Conservation (phyloP, 2,888 invertebrate genomes). For the Leucoma salicis region DNA sequence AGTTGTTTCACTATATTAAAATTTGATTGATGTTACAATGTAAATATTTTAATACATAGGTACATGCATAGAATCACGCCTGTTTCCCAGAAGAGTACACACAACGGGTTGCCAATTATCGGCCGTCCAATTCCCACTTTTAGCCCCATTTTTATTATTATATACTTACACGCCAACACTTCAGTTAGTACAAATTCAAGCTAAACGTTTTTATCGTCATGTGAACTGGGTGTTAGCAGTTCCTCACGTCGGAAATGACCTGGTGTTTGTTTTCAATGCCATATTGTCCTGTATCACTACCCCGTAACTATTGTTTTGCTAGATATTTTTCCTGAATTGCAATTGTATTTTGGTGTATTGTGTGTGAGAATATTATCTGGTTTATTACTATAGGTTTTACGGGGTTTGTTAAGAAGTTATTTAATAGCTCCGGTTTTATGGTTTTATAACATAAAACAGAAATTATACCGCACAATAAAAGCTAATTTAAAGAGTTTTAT, state of each 20-base stretch:
- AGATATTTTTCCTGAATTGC: conserved; percentile 17
- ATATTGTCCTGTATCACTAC: conserved; percentile 25
- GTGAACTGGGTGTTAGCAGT: conserved; percentile 21
- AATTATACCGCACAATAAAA: background rate
- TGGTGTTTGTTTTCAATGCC: conserved; percentile 7
- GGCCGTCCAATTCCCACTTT: too few relatives aligned
- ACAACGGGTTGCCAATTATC: too few relatives aligned
- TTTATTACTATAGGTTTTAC: background rate
- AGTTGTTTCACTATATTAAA: too few relatives aligned
- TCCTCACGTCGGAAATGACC: conserved; percentile 16
- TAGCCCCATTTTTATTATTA: background rate
- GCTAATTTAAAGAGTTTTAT: background rate
- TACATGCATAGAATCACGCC: too few relatives aligned
- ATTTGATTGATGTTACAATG: too few relatives aligned
- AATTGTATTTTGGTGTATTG: conserved; percentile 12
- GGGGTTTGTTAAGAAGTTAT: background rate
- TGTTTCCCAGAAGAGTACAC: too few relatives aligned
- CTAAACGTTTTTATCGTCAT: conserved; percentile 15
- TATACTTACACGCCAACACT: background rate
- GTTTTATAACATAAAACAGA: background rate
- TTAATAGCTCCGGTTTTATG: background rate
- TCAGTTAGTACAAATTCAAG: conserved; percentile 21
- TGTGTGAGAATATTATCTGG: background rate
- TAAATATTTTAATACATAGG: too few relatives aligned
- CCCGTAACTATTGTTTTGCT: conserved; percentile 17